Percentiles rank a stretch among this genome's conserved stretches.
Evolutionary conservation across 2,113 vertebrate genomes (phyloP).

Genomic region (Girardinichthys multiradiatus): DNA sequence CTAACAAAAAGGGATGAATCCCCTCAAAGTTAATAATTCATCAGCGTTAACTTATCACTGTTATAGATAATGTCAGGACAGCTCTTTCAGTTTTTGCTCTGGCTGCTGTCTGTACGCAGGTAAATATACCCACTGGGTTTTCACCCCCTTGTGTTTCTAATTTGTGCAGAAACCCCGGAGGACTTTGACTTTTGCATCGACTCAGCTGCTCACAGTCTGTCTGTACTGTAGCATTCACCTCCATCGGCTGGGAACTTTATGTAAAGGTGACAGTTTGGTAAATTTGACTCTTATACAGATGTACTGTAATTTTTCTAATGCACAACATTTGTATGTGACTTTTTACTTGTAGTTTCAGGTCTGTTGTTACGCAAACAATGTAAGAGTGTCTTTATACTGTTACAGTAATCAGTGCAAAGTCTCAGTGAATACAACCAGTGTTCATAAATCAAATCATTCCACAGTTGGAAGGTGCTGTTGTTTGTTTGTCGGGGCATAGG

Average conservation of each 20-base stretch:
- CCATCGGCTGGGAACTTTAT: not conserved
- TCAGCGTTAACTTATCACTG: not conserved
- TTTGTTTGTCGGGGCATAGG: too few relatives aligned
- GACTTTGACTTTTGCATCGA: too few relatives aligned
- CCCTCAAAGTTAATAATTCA: conserved; percentile 54
- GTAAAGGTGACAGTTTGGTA: not conserved
- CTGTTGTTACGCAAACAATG: not conserved
- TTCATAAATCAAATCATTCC: too few relatives aligned
- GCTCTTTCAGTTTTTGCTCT: not conserved
- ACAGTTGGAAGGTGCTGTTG: too few relatives aligned
- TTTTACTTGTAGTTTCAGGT: not conserved
- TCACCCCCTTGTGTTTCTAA: not conserved
- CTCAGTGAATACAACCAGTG: too few relatives aligned
- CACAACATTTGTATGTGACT: not conserved
- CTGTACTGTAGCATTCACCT: not conserved
- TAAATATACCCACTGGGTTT: conserved; percentile 1
- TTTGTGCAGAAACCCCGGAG: not conserved
- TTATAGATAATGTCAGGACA: not conserved
- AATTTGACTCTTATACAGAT: not conserved
- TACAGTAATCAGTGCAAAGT: too few relatives aligned
- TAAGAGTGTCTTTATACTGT: too few relatives aligned
- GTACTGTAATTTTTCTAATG: not conserved
- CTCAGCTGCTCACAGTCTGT: not conserved
- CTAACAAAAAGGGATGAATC: conserved; percentile 8
- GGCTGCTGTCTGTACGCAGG: conserved; percentile 12